phyloP scores from a whole-genome alignment of 2,113 vertebrate species.

The Natator depressus region DNA sequence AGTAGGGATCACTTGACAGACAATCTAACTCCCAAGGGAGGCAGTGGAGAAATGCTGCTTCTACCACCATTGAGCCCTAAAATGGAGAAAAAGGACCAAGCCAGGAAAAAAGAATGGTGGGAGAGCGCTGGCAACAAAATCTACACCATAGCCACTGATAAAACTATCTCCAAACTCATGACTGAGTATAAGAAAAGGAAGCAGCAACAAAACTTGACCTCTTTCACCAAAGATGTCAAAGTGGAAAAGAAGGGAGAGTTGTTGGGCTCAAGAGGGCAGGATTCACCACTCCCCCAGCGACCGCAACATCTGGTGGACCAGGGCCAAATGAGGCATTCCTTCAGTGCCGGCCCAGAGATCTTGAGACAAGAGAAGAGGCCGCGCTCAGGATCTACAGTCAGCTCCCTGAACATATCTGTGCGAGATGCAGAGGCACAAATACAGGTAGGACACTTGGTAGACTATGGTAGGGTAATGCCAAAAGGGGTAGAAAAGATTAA shows the following conservation, averaged over 20 bases:
- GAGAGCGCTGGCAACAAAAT: constrained; percentile 95
- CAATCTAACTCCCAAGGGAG: constrained; percentile 76
- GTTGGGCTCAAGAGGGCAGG: constrained; percentile 77
- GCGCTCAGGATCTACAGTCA: constrained; percentile 91
- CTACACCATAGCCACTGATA: constrained; percentile 94
- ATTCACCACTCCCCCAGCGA: constrained; percentile 85
- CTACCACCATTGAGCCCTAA: constrained; percentile 78
- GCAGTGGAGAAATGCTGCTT: constrained; percentile 70
- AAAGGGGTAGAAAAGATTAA: neutral
- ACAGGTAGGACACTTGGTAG: constrained; percentile 82
- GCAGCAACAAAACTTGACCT: constrained; percentile 86
- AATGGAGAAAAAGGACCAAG: constrained; percentile 77
- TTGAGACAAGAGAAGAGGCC: constrained; percentile 92
- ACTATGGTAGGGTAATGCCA: neutral
- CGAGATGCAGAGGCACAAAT: constrained; percentile 95
- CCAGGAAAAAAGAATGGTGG: constrained; percentile 95
- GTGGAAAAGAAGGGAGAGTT: constrained; percentile 80
- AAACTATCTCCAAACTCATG: constrained; percentile 93
- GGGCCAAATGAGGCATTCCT: constrained; percentile 91
- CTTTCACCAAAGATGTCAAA: constrained; percentile 89
- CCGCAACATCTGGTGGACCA: constrained; percentile 93
- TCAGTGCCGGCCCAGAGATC: constrained; percentile 94
- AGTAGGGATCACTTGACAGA: constrained; percentile 75
- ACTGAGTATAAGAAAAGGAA: constrained; percentile 94
- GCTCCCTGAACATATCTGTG: constrained; percentile 88